Percentiles rank a stretch among this genome's conserved stretches.
Evolutionary conservation across 2,888 invertebrate genomes (phyloP).

Genomic region (Liopterus haemorrhoidalis): DNA sequence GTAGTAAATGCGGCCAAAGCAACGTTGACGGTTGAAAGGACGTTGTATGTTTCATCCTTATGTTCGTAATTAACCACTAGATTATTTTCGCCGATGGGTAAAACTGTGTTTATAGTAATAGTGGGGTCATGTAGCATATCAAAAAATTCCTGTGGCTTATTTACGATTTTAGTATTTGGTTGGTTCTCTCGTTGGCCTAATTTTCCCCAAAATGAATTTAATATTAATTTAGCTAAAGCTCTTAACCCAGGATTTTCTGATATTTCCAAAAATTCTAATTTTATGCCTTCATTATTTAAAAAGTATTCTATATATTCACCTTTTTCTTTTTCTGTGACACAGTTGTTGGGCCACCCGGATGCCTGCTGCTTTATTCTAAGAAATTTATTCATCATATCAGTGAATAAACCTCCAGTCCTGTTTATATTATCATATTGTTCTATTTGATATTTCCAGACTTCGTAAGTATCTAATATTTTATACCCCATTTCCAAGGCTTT

Average conservation of each 20-base stretch:
- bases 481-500: slow-evolving; percentile 38
- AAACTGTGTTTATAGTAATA: slow-evolving; percentile 23
- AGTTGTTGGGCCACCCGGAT: slow-evolving; percentile 33
- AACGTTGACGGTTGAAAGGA: slow-evolving; percentile 31
- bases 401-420: slow-evolving; percentile 35
- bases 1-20: slow-evolving; percentile 40
- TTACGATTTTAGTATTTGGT: slow-evolving; percentile 21
- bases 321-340: slow-evolving; percentile 24
- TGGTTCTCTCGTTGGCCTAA: slow-evolving; percentile 26
- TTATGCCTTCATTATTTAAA: slow-evolving; percentile 22
- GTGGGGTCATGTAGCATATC: slow-evolving; percentile 26
- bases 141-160: slow-evolving; percentile 18
- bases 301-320: slow-evolving; percentile 23
- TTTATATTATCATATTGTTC: slow-evolving; percentile 27
- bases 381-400: slow-evolving; percentile 37
- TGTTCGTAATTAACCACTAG: slow-evolving; percentile 27
- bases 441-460: slow-evolving; percentile 38
- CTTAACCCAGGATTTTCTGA: slow-evolving; percentile 25
- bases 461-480: slow-evolving; percentile 34
- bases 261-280: slow-evolving; percentile 17
- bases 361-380: slow-evolving; percentile 36
- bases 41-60: slow-evolving; percentile 24
- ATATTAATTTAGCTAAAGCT: slow-evolving; percentile 26
- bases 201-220: slow-evolving; percentile 33
- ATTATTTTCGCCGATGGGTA: slow-evolving; percentile 25